Conservation (phyloP, 2,113 vertebrate genomes). For the Mirounga angustirostris region DNA sequence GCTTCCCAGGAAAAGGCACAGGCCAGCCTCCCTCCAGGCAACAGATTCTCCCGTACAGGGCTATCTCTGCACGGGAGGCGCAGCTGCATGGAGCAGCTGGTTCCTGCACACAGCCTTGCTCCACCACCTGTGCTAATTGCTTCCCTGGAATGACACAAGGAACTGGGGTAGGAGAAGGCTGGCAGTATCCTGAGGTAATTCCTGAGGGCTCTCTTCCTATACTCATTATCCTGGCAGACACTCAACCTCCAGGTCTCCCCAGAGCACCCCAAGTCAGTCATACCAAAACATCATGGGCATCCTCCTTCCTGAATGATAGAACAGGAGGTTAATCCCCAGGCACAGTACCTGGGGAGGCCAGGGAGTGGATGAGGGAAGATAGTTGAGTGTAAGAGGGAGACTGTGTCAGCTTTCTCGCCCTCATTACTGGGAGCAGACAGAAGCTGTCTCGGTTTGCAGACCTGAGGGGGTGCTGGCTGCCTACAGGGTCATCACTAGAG, state of each 20-base stretch:
- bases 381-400: not conserved
- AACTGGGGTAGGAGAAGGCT: not conserved
- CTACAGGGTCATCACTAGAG: not conserved
- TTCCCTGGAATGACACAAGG: not conserved
- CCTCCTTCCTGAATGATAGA: not conserved
- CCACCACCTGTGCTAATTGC: not conserved
- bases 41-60: not conserved
- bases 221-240: slow-evolving; percentile 2
- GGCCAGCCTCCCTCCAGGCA: not conserved
- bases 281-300: not conserved
- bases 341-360: not conserved
- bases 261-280: not conserved
- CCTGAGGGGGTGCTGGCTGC: not conserved
- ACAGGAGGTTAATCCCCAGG: not conserved
- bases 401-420: not conserved
- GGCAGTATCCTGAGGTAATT: not conserved
- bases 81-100: no score
- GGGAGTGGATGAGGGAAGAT: not conserved
- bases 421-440: slow-evolving; percentile 49
- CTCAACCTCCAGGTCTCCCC: slow-evolving; percentile 2
- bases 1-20: not conserved
- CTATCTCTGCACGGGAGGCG: not conserved
- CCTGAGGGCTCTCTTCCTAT: not conserved
- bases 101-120: not conserved
- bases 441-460: not conserved